Evolutionary conservation across 1,140 invertebrate species (phyloP), one percentile per base, ranked within the genome.

Genomic region (Drosophila seguyi): DNA sequence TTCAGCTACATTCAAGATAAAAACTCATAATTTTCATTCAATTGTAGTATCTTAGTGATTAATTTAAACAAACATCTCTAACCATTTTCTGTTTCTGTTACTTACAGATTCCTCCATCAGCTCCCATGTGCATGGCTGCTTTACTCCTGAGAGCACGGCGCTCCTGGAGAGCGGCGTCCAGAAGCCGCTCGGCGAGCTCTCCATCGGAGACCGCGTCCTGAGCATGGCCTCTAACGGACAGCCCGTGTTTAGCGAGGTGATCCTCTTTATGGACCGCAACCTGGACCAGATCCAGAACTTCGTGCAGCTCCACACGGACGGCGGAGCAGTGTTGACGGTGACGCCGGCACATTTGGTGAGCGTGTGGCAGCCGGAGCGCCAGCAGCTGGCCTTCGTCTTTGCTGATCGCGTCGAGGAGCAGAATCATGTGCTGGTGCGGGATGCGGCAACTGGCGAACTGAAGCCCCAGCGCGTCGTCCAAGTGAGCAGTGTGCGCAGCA

Each of bases 21-120:
- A 16, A 16, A 16, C 16, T 10, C 0, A n/a, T 4, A 2, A 13
- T 2, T 13, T 20, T 2, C 6, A 47, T 8, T 4, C 0, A 25
- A 16, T 36, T 22, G 8, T 36, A 34, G 4, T 8, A 3, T 36
- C 2, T 1, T 6, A 6, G 8, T n/a, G n/a, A n/a, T n/a, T 50
- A 50, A 18, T 18, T 31, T 7, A 48, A 16, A 38, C 6, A 38
- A 56, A 39, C 42, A 11, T 68, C 34, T 18, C 29, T 53, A 38
- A 72, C 11, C 29, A 36, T 27, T 25, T 22, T 25, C 20, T 14
- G 4, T 34, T 65, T 75, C 75, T 25, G 0, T 22, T 91, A 56
- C 67, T 96, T 96, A 10, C 95, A 99, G 98, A 99, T 94, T 98
- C 98, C 16, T 97, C 97, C 20, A 96, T 96, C 69, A 95, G 95